Conservation (phyloP, 2,888 invertebrate genomes). For the Parnassius smintheus region DNA sequence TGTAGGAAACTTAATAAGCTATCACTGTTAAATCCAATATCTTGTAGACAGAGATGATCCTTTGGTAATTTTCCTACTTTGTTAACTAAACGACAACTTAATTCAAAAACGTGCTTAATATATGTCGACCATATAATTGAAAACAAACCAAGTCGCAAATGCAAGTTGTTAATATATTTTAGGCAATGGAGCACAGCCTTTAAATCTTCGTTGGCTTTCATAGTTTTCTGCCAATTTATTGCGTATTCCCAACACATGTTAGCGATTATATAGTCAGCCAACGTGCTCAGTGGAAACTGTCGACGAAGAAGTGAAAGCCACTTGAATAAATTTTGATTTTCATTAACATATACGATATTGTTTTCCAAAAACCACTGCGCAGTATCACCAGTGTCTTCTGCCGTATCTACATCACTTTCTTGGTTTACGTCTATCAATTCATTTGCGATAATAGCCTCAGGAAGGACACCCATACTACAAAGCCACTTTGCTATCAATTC, state of each 20-base stretch:
- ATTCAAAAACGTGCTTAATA: conserved; percentile 89
- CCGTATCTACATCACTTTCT: conserved; percentile 36
- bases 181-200: conserved; percentile 87
- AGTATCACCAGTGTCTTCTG: conserved; percentile 48
- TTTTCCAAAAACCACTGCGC: conserved; percentile 60
- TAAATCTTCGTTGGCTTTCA: conserved; percentile 83
- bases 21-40: conserved; percentile 85
- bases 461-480: conserved; percentile 86
- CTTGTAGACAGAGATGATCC: conserved; percentile 90
- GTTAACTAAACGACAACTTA: conserved; percentile 87
- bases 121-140: conserved; percentile 95
- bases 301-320: conserved; percentile 84
- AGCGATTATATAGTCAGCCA: conserved; percentile 88
- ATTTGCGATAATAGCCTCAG: conserved; percentile 81
- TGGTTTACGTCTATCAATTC: conserved; percentile 61
- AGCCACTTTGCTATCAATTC: conserved; percentile 95
- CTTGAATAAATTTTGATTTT: conserved; percentile 79
- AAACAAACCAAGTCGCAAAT: conserved; percentile 88
- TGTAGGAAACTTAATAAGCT: conserved; percentile 78
- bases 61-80: conserved; percentile 92
- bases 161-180: conserved; percentile 83
- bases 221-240: conserved; percentile 91
- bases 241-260: conserved; percentile 97
- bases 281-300: conserved; percentile 93
- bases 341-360: conserved; percentile 55